Evolutionary conservation across 2,797 vertebrate species (phyloP), one percentile per base, ranked within the genome.

Genomic region (Phoxinus dragarum): DNA sequence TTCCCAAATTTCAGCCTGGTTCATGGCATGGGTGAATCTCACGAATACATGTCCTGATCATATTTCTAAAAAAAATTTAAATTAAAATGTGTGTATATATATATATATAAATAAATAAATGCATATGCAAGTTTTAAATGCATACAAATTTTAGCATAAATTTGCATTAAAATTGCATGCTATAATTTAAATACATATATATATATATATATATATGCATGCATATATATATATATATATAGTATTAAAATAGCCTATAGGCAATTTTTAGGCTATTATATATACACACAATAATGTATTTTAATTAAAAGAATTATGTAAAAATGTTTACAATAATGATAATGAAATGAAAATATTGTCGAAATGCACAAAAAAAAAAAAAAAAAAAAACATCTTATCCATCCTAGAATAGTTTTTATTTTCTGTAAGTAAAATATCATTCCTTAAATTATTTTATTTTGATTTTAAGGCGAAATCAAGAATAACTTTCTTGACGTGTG

Each of bases 1-100:
- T 44, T 78, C 9, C 31, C 19, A 76, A 31, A 75, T 56, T 38
- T 79, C n/a, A 47, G 47, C 67, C 66, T 82, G 36, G 40, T 34
- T 42, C 17, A 42, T 1, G 49, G 49, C 17, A 42, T 1, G 49
- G 49, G 80, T 71, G 69, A 82, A 73, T 72, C 68, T 34, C 67
- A 69, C 38, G 0, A 59, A 56, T 59, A 59, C 52, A 17, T 74
- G 72, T 76, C 52, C 52, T 21, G 36, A 40, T 16, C 52, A 76
- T n/a, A 38, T 59, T 59, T n/a, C 34, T 6, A n/a, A 3, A 6
- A 61, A 42, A 42, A 10, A 10, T n/a, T n/a, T 27, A 10, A 10
- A 42, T 10, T 2, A 42, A 44, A 44, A 44, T 1, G 3, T 3
- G 14, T 49, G 47, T 49, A 19, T 49, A 16, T 49, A 49, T 5